Evolutionary conservation across 53 echinoderm and acorn worm species (phyloP), one percentile per base, ranked within the genome.

Genomic region (Temnopleurus reevesii): DNA sequence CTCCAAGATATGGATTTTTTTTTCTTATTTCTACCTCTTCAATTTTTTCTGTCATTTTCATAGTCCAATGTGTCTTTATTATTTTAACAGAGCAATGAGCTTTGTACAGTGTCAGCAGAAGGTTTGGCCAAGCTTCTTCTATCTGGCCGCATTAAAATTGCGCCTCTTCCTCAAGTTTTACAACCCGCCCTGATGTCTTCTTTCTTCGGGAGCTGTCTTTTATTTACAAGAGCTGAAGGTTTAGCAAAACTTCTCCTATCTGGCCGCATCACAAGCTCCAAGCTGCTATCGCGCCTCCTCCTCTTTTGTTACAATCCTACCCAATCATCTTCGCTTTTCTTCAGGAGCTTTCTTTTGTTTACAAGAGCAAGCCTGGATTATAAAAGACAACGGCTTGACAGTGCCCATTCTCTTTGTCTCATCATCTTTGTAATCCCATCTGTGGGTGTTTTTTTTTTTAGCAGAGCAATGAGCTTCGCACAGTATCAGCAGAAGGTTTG

Each of bases 281-380:
- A 95, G 77, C 92, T 97, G 28, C 90, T 97, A 21, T 92, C 95
- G n/a, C 92, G 97, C 18, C 94, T 97, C 17, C 85, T 97, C 3
- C 77, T 97, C 4, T 92, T 97, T 12, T 97, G 97, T 95, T 95
- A 97, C 92, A 97, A 97, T 71, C 97, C 97, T 0, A 97, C 95
- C 53, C 83, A 91, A 90, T 21, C 91, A 92, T 59, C 94, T 97
- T 15, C 86, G 97, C 2, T 94, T 94, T 43, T 94, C 93, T 31
- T 91, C 95, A 38, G 97, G 95, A 23, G 89, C 94, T 6, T 97
- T 97, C 92, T 92, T 97, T 61, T 94, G 92, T 23, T 81, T 95
- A 66, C 95, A 91, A n/a, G n/a, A n/a, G n/a, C n/a, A n/a, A n/a
- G n/a, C n/a, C n/a, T n/a, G n/a, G n/a, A n/a, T n/a, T n/a, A n/a